phyloP scores from a whole-genome alignment of 2,113 vertebrate species.

The Rhinopithecus roxellana region DNA sequence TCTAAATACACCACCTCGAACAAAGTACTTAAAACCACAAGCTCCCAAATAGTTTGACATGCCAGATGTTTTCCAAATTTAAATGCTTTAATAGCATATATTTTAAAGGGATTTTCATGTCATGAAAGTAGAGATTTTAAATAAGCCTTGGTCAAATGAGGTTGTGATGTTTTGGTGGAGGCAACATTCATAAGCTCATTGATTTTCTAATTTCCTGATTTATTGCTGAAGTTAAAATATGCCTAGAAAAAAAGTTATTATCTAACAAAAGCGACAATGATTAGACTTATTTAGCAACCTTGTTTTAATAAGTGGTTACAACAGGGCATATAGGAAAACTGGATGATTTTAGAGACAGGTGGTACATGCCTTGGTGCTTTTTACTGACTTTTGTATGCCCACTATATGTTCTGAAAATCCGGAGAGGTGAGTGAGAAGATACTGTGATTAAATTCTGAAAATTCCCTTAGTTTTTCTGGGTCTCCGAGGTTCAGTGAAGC shows the following conservation, averaged over 20 bases:
- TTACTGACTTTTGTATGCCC: background rate
- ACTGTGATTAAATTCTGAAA: background rate
- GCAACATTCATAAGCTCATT: background rate
- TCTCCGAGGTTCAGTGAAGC: background rate
- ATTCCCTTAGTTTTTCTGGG: background rate
- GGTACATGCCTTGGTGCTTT: background rate
- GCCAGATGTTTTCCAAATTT: conserved; percentile 61
- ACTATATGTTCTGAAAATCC: background rate
- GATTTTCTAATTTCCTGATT: background rate
- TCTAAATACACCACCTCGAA: conserved; percentile 38
- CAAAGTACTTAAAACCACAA: conserved; percentile 34
- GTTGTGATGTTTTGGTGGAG: conserved; percentile 38
- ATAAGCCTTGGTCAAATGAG: conserved; percentile 6
- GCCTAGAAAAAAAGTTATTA: background rate
- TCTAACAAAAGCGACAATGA: background rate
- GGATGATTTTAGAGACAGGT: background rate
- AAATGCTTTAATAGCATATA: conserved; percentile 50
- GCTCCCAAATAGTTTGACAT: conserved; percentile 31
- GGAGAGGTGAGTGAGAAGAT: background rate
- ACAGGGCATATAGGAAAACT: background rate
- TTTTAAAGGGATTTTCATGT: conserved; percentile 49
- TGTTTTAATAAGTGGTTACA: background rate
- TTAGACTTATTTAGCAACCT: background rate
- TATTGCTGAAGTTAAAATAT: background rate
- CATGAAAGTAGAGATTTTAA: conserved; percentile 46